These are phyloP conservation scores for Protonemura montana DNA, from an alignment of 2,888 invertebrate species.

Conservation along the genomic window DNA sequence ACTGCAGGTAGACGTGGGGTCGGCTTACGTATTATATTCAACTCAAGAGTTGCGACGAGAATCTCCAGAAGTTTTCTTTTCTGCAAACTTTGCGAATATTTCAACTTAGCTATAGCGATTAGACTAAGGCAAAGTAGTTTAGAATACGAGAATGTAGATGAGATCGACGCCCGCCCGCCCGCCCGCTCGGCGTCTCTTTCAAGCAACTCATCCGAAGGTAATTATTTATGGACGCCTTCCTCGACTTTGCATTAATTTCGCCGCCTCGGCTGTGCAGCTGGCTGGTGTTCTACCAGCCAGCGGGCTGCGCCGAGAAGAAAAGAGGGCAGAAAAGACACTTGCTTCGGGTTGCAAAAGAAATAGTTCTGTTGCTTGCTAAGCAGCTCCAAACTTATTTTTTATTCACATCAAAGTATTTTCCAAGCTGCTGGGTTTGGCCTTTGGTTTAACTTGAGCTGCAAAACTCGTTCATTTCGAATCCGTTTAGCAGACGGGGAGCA, in stretches of 20 bases:
- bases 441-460: not conserved
- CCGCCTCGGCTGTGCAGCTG: not conserved
- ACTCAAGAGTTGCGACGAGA: constrained; percentile 29
- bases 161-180: constrained; percentile 14
- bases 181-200: not conserved
- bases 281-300: not conserved
- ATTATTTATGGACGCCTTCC: constrained; percentile 26
- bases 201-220: constrained; percentile 18
- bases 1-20: constrained; percentile 15
- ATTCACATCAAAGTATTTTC: not conserved
- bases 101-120: constrained; percentile 27
- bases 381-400: not conserved
- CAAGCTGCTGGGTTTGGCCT: not conserved
- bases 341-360: not conserved
- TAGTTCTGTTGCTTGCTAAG: not conserved
- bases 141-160: constrained; percentile 38
- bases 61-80: constrained; percentile 24
- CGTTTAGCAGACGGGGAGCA: not conserved
- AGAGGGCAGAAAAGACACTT: not conserved
- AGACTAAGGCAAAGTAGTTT: constrained; percentile 29
- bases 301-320: not conserved
- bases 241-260: not conserved
- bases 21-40: constrained; percentile 23
- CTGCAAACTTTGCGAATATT: constrained; percentile 29
- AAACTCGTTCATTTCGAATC: not conserved